Conservation (phyloP, 1,140 invertebrate genomes). For the Mya arenaria region DNA sequence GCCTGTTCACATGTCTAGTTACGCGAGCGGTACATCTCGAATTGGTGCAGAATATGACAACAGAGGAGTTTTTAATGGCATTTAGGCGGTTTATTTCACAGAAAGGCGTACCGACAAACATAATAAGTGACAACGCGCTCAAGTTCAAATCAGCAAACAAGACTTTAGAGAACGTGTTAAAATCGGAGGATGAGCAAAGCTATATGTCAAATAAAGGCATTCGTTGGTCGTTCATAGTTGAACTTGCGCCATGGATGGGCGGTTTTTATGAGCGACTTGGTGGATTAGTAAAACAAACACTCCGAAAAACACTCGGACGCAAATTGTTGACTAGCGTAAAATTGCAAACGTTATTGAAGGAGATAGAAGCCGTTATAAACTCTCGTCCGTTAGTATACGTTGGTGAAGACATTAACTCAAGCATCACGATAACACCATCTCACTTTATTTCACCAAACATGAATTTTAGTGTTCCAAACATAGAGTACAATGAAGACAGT, state of each 20-base stretch:
- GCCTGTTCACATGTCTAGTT: slow-evolving; percentile 29
- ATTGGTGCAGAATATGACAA: slow-evolving; percentile 39
- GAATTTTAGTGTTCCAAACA: slow-evolving; percentile 1
- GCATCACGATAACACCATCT: not conserved
- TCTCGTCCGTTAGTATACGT: slow-evolving; percentile 40
- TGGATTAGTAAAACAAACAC: slow-evolving; percentile 17
- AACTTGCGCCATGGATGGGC: not conserved
- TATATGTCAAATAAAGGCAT: not conserved
- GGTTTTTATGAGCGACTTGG: slow-evolving; percentile 9
- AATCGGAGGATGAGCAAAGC: not conserved
- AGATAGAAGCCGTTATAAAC: slow-evolving; percentile 47
- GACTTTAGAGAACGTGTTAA: not conserved
- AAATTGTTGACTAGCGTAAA: slow-evolving; percentile 28
- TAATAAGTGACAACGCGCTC: slow-evolving; percentile 35
- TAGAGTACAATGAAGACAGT: not conserved
- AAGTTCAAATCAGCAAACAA: slow-evolving; percentile 27
- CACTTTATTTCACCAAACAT: slow-evolving; percentile 11
- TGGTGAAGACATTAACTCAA: slow-evolving; percentile 51
- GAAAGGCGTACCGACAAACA: slow-evolving; percentile 24
- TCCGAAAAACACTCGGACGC: slow-evolving; percentile 13
- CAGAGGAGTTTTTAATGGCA: slow-evolving; percentile 34
- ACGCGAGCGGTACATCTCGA: slow-evolving; percentile 28
- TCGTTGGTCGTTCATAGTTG: not conserved
- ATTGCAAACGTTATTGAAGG: slow-evolving; percentile 34
- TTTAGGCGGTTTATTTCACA: slow-evolving; percentile 45